Evolutionary conservation across 1,140 invertebrate genomes (phyloP).

Genomic region (Meteorus sp.): DNA sequence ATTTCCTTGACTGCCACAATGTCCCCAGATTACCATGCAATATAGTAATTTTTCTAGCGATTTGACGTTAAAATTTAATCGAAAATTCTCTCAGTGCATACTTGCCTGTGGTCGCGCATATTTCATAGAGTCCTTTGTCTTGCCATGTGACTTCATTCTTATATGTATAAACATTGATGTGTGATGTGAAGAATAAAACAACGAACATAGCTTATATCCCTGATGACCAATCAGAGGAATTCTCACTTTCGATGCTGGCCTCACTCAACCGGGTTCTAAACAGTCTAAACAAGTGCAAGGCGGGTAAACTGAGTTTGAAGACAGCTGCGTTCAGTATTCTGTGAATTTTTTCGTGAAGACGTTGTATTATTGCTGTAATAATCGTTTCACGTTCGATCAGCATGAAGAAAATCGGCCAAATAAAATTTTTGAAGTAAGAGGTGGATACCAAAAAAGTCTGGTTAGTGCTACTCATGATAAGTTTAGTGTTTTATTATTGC

Average conservation of each 20-base stretch:
- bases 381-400: neutral
- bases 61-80: too few species aligned
- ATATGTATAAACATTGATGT: neutral
- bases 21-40: too few species aligned
- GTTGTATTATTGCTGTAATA: neutral
- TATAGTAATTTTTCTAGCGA: too few species aligned
- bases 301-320: neutral
- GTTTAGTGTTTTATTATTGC: neutral
- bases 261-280: neutral
- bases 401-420: neutral
- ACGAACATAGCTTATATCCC: neutral
- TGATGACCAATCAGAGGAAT: neutral
- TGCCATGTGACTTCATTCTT: too few species aligned
- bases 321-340: neutral
- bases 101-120: too few species aligned
- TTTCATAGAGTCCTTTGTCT: too few species aligned
- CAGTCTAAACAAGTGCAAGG: too few species aligned
- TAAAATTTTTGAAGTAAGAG: neutral
- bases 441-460: neutral
- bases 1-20: too few species aligned
- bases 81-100: too few species aligned
- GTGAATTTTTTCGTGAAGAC: neutral
- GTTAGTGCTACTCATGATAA: neutral
- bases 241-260: neutral
- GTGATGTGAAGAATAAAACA: neutral